Evolutionary conservation across 2,797 vertebrate species (phyloP).

Genomic region (Phrynocephalus forsythii): DNA sequence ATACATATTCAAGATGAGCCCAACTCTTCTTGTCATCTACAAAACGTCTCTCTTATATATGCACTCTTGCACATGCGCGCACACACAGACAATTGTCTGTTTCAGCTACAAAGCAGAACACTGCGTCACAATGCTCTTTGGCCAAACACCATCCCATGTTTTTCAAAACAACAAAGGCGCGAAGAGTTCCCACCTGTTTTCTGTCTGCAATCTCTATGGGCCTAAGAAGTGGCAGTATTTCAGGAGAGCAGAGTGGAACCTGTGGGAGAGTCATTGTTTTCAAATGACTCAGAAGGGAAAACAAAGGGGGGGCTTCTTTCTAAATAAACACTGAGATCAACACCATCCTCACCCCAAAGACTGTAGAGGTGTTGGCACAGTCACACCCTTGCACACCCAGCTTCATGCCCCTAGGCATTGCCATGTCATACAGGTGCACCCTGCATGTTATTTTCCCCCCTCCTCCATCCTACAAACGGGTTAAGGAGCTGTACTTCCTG

Average conservation of each 20-base stretch:
- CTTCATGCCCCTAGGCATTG: background rate
- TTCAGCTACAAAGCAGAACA: constrained; percentile 33
- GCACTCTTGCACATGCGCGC: constrained; percentile 14
- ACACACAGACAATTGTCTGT: background rate
- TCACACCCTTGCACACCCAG: constrained; percentile 7
- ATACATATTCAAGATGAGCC: constrained; percentile 8
- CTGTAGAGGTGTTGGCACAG: background rate
- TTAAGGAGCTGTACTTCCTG: background rate
- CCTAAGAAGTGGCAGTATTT: background rate
- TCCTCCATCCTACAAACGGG: constrained; percentile 44
- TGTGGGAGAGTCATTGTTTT: background rate
- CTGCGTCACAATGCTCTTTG: constrained; percentile 13
- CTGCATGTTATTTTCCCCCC: constrained; percentile 37
- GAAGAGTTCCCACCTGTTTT: background rate
- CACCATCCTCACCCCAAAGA: background rate
- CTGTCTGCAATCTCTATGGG: background rate
- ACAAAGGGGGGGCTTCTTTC: background rate
- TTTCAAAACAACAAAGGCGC: background rate
- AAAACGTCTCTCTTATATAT: background rate
- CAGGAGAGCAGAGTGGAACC: background rate
- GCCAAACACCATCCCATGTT: background rate
- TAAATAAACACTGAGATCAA: background rate
- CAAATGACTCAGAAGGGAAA: background rate
- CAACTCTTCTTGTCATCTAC: constrained; percentile 20
- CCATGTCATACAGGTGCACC: background rate